Evolutionary conservation across 2,113 vertebrate species (phyloP), one percentile per base, ranked within the genome.

Genomic region (Oostethus manadensis): DNA sequence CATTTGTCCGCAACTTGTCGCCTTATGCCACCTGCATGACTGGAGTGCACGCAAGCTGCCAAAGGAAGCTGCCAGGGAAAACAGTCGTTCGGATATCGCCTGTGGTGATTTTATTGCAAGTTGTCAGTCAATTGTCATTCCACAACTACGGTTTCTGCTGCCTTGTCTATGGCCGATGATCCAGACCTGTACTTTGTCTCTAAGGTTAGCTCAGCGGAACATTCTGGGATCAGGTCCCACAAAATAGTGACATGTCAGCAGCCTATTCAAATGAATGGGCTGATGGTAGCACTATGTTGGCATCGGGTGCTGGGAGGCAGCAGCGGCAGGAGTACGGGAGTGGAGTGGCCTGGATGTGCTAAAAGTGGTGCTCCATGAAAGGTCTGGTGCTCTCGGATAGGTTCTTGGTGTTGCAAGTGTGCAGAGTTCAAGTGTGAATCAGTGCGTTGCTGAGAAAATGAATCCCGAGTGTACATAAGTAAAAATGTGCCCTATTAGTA

Each of bases 241-340:
- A 79, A 78, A 89, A 90, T 88, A 88, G 80, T 89, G 87, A 83
- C 82, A 79, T 86, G 88, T 90, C 89, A 91, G 88, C 89, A 91
- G 81, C 78, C 83, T 77, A 81, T 90, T 90, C 70, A 90, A 86
- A 89, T 64, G 81, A 89, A 88, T 82, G 82, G 87, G 87, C 88
- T 90, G 87, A 89, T 84, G 75, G 73, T 84, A 83, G 86, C 86
- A 89, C 77, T 88, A 84, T 89, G 81, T 86, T 83, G 62, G 80
- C 76, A 22, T n/a, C 9, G 8, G 42, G 71, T 70, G 70, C 68
- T 73, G 74, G 66, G 40, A 16, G 21, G 66, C 29, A 33, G 29
- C 29, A 33, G 29, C 29, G 29, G 29, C 29, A 33, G 29, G 29
- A 33, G 29, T 33, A 33, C 1, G 71, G 62, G 21, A 20, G 73